Percentiles rank a stretch among this genome's conserved stretches.
Evolutionary conservation across 2,113 vertebrate genomes (phyloP).

Genomic region (Sinocyclocheilus grahami): DNA sequence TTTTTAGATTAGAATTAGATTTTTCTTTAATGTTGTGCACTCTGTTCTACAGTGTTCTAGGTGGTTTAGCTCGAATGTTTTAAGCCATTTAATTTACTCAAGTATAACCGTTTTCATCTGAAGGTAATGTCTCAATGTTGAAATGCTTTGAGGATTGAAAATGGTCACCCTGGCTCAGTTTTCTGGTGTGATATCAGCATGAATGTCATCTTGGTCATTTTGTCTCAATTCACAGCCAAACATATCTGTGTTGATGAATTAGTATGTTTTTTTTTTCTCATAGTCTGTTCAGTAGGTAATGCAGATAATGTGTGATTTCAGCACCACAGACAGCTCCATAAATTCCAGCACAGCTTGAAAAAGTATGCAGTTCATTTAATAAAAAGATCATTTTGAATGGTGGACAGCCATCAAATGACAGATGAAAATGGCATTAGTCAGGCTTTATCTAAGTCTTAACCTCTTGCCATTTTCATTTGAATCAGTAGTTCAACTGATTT

Average conservation of each 20-base stretch:
- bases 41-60: not conserved
- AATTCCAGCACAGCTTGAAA: not conserved
- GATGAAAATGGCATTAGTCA: constrained; percentile 2
- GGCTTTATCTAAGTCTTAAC: not conserved
- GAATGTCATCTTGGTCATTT: not conserved
- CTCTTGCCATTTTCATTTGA: not conserved
- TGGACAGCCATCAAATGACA: not conserved
- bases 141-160: not conserved
- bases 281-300: not conserved
- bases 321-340: constrained; percentile 14
- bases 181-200: not conserved
- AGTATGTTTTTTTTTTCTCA: no score
- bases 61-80: not conserved
- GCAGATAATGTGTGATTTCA: not conserved
- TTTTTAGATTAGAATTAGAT: no score
- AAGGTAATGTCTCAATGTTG: not conserved
- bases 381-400: not conserved
- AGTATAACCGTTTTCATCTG: not conserved
- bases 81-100: not conserved
- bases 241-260: not conserved
- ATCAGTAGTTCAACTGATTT: not conserved
- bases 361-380: not conserved
- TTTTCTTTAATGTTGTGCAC: not conserved
- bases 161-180: not conserved
- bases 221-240: not conserved